phyloP scores from a whole-genome alignment of 2,113 vertebrate genomes.

The Irena cyanogastra region DNA sequence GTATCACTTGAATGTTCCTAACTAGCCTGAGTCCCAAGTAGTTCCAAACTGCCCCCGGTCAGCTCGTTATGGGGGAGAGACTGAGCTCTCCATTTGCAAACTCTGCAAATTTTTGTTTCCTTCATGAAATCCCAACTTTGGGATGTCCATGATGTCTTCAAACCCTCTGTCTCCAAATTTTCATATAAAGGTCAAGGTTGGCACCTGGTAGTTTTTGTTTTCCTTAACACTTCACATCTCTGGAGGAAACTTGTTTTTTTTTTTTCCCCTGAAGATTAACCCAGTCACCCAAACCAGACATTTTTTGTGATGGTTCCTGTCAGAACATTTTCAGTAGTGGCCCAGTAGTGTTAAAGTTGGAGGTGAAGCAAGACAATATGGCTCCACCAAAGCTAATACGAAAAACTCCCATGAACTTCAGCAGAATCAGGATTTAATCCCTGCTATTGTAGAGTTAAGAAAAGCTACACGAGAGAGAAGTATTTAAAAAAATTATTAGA shows the following conservation, averaged over 20 bases:
- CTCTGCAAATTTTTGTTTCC: not conserved
- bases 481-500: not conserved
- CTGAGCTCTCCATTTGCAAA: not conserved
- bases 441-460: slow-evolving; percentile 3
- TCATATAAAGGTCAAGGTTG: not conserved
- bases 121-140: not conserved
- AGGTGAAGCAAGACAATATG: not conserved
- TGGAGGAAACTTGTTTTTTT: not conserved
- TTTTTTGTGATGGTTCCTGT: not conserved
- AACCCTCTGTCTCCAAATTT: not conserved
- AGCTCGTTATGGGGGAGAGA: not conserved
- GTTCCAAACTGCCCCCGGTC: not conserved
- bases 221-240: not conserved
- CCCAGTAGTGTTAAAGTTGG: not conserved
- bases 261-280: not conserved
- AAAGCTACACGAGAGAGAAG: not conserved
- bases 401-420: not conserved
- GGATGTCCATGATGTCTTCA: not conserved
- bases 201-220: not conserved
- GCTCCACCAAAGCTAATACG: not conserved
- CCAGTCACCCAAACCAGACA: not conserved
- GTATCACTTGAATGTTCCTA: not conserved
- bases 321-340: not conserved
- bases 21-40: not conserved
- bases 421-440: slow-evolving; percentile 3